A percentile compares a stretch with the other conserved stretches of the same genome.
phyloP scores from a whole-genome alignment of 2,113 vertebrate species.

The Sminthopsis crassicaudata region DNA sequence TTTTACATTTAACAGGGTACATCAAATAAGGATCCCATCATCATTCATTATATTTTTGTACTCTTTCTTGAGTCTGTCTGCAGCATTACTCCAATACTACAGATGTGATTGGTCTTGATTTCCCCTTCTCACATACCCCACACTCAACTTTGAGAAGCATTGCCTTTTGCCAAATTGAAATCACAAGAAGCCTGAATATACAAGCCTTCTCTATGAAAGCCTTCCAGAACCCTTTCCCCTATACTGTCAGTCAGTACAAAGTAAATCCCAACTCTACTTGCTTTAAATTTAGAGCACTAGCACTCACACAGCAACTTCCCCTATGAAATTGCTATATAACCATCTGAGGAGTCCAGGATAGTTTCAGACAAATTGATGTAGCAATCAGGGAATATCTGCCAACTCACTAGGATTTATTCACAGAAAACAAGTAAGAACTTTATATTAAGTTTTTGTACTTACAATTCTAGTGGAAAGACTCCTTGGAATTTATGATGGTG shows the following conservation, averaged over 20 bases:
- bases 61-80: too few relatives aligned
- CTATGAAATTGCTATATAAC: background rate
- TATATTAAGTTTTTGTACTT: background rate
- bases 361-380: background rate
- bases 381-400: background rate
- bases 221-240: background rate
- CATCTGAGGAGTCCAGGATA: background rate
- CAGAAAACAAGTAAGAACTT: background rate
- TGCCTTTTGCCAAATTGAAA: background rate
- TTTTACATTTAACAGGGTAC: too few relatives aligned
- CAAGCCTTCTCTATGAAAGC: too few relatives aligned
- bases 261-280: background rate
- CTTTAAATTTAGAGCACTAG: background rate
- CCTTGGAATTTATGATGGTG: background rate
- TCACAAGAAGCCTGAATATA: too few relatives aligned
- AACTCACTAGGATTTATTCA: background rate
- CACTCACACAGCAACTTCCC: background rate
- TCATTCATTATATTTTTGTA: too few relatives aligned
- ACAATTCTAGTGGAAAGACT: background rate
- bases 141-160: background rate
- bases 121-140: too few relatives aligned
- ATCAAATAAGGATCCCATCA: too few relatives aligned
- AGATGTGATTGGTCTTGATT: too few relatives aligned
- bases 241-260: background rate
- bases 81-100: too few relatives aligned